phyloP scores from a whole-genome alignment of 2,888 invertebrate genomes.

The Noctuana brunneofusca region DNA sequence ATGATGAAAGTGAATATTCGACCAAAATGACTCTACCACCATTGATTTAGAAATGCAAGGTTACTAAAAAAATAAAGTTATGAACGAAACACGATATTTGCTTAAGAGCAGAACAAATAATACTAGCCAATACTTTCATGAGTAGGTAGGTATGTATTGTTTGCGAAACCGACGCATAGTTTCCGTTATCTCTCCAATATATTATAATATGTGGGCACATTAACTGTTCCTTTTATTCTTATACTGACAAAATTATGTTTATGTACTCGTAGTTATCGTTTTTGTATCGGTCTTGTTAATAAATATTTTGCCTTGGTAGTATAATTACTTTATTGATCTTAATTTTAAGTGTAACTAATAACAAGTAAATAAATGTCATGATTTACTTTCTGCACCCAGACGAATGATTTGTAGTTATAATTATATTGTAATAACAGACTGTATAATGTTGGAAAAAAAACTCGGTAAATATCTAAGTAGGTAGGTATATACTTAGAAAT shows the following conservation, averaged over 20 bases:
- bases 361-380: too few relatives aligned
- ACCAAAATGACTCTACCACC: too few relatives aligned
- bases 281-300: not conserved
- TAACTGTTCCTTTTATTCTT: slow-evolving; percentile 23
- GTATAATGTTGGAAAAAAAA: not conserved
- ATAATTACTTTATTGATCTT: not conserved
- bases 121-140: slow-evolving; percentile 16
- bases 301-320: slow-evolving; percentile 2
- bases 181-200: slow-evolving; percentile 28
- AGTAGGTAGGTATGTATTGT: slow-evolving; percentile 23
- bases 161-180: slow-evolving; percentile 15
- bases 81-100: not conserved
- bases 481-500: not conserved
- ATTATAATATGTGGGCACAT: slow-evolving; percentile 26
- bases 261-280: slow-evolving; percentile 3
- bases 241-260: slow-evolving; percentile 15
- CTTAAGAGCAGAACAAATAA: slow-evolving; percentile 13
- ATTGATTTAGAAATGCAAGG: too few relatives aligned
- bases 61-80: too few relatives aligned
- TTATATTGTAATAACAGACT: too few relatives aligned
- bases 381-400: not conserved
- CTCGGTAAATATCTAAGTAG: too few relatives aligned
- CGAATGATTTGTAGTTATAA: not conserved
- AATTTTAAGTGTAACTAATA: not conserved
- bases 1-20: too few relatives aligned